Percentiles rank a stretch among this genome's conserved stretches.
These are phyloP conservation scores for Cyclophora albipunctata DNA, from an alignment of 2,888 invertebrate species.

Conservation along the genomic window DNA sequence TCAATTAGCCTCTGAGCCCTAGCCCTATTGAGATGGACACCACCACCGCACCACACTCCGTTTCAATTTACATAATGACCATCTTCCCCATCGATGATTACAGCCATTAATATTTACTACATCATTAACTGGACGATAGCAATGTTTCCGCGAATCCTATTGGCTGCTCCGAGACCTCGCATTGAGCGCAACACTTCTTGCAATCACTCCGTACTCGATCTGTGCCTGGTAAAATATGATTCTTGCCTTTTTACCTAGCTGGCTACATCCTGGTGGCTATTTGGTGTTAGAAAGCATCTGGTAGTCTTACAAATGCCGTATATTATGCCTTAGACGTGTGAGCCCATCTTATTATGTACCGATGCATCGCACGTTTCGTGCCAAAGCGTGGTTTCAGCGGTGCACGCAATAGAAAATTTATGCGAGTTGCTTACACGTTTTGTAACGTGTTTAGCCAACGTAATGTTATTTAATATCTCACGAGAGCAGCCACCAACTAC, in stretches of 20 bases:
- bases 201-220: no score
- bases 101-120: slow-evolving; percentile 47
- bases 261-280: no score
- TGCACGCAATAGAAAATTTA: slow-evolving; percentile 31
- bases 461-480: slow-evolving; percentile 36
- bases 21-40: slow-evolving; percentile 55
- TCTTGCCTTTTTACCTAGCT: no score
- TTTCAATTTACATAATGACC: slow-evolving; percentile 54
- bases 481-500: slow-evolving; percentile 14
- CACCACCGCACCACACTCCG: slow-evolving; percentile 32
- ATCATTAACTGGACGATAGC: slow-evolving; percentile 33
- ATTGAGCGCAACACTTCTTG: no score
- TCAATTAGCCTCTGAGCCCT: slow-evolving; percentile 53
- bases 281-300: no score
- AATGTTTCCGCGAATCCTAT: slow-evolving; percentile 33
- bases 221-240: no score
- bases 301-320: no score
- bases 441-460: slow-evolving; percentile 23
- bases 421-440: slow-evolving; percentile 18
- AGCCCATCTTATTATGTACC: not conserved
- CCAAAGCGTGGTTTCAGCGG: slow-evolving; percentile 12
- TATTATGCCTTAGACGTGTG: no score
- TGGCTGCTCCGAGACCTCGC: slow-evolving; percentile 8
- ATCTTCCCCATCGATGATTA: slow-evolving; percentile 41
- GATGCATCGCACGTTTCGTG: slow-evolving; percentile 1